phyloP scores from a whole-genome alignment of 2,113 vertebrate species.

The Uria lomvia region DNA sequence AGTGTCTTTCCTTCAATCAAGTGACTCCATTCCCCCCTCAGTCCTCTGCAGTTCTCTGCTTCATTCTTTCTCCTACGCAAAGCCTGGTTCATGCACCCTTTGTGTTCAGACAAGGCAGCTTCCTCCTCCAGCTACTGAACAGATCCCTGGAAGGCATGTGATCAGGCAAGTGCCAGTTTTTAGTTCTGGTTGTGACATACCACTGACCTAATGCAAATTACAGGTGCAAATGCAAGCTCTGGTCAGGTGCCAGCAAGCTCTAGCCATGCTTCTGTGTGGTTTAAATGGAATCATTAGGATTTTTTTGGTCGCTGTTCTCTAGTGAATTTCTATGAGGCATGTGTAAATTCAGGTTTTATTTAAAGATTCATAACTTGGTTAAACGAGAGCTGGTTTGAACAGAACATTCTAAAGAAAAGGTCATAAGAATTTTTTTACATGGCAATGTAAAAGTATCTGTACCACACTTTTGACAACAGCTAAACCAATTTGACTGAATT shows the following conservation, averaged over 20 bases:
- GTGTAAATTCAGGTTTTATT: background rate
- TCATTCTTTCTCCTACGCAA: background rate
- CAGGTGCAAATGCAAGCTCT: background rate
- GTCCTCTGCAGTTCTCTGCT: background rate
- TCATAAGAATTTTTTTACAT: background rate
- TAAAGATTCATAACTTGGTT: background rate
- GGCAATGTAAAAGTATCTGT: background rate
- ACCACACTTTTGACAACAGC: background rate
- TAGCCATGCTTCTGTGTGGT: background rate
- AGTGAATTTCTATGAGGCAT: background rate
- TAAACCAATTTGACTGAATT: background rate
- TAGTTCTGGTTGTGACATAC: background rate
- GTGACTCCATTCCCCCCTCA: background rate
- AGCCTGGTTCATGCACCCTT: background rate
- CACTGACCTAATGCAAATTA: background rate
- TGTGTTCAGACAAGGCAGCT: background rate
- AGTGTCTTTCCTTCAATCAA: background rate
- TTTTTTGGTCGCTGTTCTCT: background rate
- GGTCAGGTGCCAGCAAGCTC: background rate
- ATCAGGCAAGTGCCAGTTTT: background rate
- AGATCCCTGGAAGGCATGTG: background rate
- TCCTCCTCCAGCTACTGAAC: background rate
- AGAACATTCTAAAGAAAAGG: background rate
- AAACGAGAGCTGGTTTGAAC: background rate
- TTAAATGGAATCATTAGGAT: background rate